A percentile compares a stretch with the other conserved stretches of the same genome.
Evolutionary conservation across 1,140 invertebrate genomes (phyloP).

Genomic region (Patella vulgata): DNA sequence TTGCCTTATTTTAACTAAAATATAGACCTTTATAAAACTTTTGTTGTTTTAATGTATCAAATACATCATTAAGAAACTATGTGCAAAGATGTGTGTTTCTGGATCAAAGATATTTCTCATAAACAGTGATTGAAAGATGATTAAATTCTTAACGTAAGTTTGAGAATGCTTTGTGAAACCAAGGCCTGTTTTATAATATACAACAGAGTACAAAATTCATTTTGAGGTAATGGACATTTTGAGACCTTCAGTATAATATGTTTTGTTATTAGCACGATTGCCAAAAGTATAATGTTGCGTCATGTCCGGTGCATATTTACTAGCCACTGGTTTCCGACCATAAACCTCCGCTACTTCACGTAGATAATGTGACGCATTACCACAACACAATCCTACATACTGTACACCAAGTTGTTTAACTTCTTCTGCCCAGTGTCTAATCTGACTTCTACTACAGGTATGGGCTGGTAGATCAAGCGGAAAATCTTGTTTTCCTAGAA

Average conservation of each 20-base stretch:
- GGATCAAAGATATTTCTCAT: too few species aligned
- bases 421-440: conserved; percentile 46
- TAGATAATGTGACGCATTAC: conserved; percentile 47
- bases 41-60: too few species aligned
- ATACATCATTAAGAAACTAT: too few species aligned
- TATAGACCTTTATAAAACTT: too few species aligned
- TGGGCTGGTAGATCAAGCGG: conserved; percentile 45
- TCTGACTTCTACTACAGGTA: conserved; percentile 32
- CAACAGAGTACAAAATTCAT: too few species aligned
- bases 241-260: conserved; percentile 16
- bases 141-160: too few species aligned
- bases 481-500: conserved; percentile 41
- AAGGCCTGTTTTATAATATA: too few species aligned
- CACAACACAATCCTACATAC: conserved; percentile 63
- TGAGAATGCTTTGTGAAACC: too few species aligned
- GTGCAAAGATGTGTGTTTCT: too few species aligned
- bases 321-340: conserved; percentile 48
- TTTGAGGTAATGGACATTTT: conserved; percentile 1
- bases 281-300: conserved; percentile 41
- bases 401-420: conserved; percentile 53
- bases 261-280: conserved; percentile 2
- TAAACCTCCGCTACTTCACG: conserved; percentile 54
- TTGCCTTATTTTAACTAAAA: too few species aligned
- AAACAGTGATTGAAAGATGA: too few species aligned
- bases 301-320: conserved; percentile 47